Evolutionary conservation across 2,888 invertebrate genomes (phyloP).

Genomic region (Epirrita christyi): DNA sequence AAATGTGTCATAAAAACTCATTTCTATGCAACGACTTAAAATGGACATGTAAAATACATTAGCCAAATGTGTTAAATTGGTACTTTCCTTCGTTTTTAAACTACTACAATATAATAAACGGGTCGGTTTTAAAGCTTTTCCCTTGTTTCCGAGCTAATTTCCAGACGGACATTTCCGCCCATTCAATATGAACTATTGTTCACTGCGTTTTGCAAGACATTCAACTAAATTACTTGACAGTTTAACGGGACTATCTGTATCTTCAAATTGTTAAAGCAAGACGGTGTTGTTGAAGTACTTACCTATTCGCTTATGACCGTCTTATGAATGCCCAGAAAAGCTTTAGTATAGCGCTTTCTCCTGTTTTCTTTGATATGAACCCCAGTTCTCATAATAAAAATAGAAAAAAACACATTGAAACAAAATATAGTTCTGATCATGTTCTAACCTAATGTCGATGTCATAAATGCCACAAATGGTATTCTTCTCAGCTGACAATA

Average conservation of each 20-base stretch:
- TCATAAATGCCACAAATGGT: too few relatives aligned
- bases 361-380: too few relatives aligned
- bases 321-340: too few relatives aligned
- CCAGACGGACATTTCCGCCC: slow-evolving; percentile 82
- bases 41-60: slow-evolving; percentile 73
- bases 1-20: slow-evolving; percentile 26
- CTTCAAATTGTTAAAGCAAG: slow-evolving; percentile 21
- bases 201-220: slow-evolving; percentile 77
- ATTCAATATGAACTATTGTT: slow-evolving; percentile 84
- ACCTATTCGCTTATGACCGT: neutral
- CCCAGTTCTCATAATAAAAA: too few relatives aligned
- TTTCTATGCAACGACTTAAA: slow-evolving; percentile 31
- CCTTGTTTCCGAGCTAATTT: slow-evolving; percentile 81
- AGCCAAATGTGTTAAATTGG: slow-evolving; percentile 45
- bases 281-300: slow-evolving; percentile 10
- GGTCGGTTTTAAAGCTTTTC: slow-evolving; percentile 76
- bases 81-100: slow-evolving; percentile 67
- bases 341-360: too few relatives aligned
- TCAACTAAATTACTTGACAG: slow-evolving; percentile 70
- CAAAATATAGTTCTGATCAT: too few relatives aligned
- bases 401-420: too few relatives aligned
- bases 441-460: too few relatives aligned
- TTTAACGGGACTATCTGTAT: slow-evolving; percentile 62
- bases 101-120: slow-evolving; percentile 79
- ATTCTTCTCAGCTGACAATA: too few relatives aligned